These are phyloP conservation scores for Megamerina dolium DNA, from an alignment of 2,888 invertebrate species.

Conservation along the genomic window DNA sequence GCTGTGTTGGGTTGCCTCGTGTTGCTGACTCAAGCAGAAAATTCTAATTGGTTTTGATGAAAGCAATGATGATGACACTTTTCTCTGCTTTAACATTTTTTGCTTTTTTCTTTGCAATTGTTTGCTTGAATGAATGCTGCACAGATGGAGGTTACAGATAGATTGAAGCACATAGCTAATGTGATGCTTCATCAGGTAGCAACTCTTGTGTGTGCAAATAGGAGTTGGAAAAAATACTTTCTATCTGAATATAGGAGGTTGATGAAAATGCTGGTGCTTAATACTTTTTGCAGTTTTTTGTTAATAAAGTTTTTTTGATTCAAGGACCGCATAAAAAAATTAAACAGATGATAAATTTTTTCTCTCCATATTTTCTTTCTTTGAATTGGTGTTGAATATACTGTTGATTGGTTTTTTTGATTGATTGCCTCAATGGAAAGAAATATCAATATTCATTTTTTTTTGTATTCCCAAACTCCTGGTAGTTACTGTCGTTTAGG, in stretches of 20 bases:
- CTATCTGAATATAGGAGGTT: no score
- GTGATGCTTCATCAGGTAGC: slow-evolving; percentile 22
- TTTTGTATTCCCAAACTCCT: background rate
- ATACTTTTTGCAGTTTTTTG: no score
- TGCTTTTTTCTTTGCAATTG: slow-evolving; percentile 7
- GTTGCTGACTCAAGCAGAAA: slow-evolving; percentile 34
- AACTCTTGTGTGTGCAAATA: no score
- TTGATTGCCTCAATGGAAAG: slow-evolving; percentile 8
- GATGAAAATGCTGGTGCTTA: no score
- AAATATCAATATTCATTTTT: background rate
- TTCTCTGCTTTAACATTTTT: slow-evolving; percentile 1
- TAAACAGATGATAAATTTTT: no score
- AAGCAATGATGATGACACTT: slow-evolving; percentile 32
- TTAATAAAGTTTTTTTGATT: no score
- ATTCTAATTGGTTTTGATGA: slow-evolving; percentile 47
- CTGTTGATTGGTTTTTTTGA: slow-evolving; percentile 7
- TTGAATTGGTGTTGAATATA: background rate
- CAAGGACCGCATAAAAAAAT: no score
- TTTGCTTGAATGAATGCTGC: background rate
- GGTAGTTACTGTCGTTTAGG: no score
- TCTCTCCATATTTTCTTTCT: no score
- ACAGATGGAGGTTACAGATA: no score
- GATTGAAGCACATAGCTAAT: background rate
- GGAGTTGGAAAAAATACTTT: no score
- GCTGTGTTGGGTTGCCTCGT: slow-evolving; percentile 1